These are phyloP conservation scores for Oryctes rhinoceros DNA, from an alignment of 1,140 invertebrate genomes.

Conservation along the genomic window DNA sequence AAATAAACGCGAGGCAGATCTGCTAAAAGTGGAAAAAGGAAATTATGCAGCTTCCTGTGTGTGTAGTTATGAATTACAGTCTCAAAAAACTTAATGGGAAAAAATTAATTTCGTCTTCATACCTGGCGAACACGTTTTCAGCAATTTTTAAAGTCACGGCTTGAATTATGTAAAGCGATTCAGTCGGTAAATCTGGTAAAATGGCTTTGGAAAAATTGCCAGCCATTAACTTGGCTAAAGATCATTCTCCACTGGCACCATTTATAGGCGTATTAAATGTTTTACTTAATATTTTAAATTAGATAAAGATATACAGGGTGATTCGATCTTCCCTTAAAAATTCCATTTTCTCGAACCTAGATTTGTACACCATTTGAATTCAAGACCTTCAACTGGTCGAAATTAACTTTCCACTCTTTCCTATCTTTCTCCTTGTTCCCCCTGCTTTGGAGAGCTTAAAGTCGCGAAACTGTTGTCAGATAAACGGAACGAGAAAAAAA, in stretches of 20 bases:
- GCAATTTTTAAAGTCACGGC: conserved; percentile 21
- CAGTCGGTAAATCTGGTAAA: conserved; percentile 23
- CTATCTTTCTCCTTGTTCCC: neutral
- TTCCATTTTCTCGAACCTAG: conserved; percentile 33
- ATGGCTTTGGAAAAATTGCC: conserved; percentile 29
- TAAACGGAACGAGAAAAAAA: conserved; percentile 43
- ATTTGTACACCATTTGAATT: conserved; percentile 48
- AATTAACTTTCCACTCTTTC: conserved; percentile 45
- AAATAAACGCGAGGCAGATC: neutral
- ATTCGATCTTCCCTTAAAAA: conserved; percentile 41
- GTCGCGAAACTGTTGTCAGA: conserved; percentile 30
- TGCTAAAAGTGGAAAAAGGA: conserved; percentile 10
- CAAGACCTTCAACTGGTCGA: conserved; percentile 44
- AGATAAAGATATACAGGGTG: too few relatives aligned
- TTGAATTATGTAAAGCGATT: conserved; percentile 21
- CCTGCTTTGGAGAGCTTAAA: neutral
- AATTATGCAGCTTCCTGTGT: conserved; percentile 26
- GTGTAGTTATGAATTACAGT: conserved; percentile 30
- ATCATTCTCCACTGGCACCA: neutral
- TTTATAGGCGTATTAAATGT: conserved; percentile 5
- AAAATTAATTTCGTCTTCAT: conserved; percentile 32
- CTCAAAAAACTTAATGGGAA: conserved; percentile 6
- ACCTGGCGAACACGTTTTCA: conserved; percentile 10
- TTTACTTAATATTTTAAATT: neutral
- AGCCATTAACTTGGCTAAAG: conserved; percentile 28